phyloP scores from a whole-genome alignment of 2,797 vertebrate genomes.

The Rhynchonycteris naso region DNA sequence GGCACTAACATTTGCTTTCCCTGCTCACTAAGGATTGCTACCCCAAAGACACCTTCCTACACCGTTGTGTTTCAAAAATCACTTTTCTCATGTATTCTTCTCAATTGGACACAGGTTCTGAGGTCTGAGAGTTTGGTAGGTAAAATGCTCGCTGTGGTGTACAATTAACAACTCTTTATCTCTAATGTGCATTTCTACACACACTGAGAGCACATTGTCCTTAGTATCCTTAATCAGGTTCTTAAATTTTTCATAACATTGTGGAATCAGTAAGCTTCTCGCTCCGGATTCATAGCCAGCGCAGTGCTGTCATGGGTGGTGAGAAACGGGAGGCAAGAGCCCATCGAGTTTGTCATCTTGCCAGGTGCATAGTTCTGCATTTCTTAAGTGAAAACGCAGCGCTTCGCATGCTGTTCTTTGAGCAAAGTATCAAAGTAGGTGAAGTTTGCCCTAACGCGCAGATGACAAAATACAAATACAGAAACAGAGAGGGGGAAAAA shows the following conservation, averaged over 20 bases:
- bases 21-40: neutral
- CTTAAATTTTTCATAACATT: neutral
- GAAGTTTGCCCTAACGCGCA: neutral
- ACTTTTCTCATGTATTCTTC: neutral
- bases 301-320: neutral
- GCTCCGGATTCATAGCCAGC: neutral
- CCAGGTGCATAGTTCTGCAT: neutral
- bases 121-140: neutral
- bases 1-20: neutral
- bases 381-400: neutral
- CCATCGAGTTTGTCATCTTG: neutral
- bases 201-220: neutral
- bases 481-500: neutral
- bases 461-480: neutral
- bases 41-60: neutral
- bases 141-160: neutral
- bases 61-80: neutral
- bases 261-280: neutral
- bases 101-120: neutral
- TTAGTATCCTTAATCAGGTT: neutral
- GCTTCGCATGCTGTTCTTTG: neutral
- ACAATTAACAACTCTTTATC: neutral
- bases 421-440: slow-evolving; percentile 16
- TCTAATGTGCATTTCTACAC: neutral
- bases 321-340: neutral